Evolutionary conservation across 2,888 invertebrate genomes (phyloP), one percentile per base, ranked within the genome.

Genomic region (Podabrus alpinus): DNA sequence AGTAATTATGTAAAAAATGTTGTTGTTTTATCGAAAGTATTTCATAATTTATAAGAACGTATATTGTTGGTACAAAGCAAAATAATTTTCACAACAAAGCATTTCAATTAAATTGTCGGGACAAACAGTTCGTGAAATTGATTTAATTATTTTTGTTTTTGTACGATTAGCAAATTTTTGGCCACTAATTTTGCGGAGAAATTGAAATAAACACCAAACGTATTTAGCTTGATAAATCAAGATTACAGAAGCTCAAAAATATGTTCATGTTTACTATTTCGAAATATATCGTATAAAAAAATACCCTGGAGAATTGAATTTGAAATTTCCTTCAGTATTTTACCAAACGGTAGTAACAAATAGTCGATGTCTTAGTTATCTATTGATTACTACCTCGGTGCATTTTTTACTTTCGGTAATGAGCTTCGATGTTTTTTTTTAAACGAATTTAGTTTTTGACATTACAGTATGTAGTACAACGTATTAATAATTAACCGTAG

Each of bases 281-380:
- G 77, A 78, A 78, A 78, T 76, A 74, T 77, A 77, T 75, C 77
- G 79, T 79, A 78, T 80, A 78, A 79, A 79, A 77, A 77, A 77
- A 80, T 80, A 78, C 79, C 79, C 78, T 76, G 74, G 79, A 80
- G 77, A 77, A 76, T 71, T 45, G 73, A 72, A 64, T 69, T 78
- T 76, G 79, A 78, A 79, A 79, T 80, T 78, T 80, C 77, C 78
- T 76, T 74, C 68, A 68, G 77, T 75, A 71, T 78, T 80, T 77
- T 78, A 80, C 79, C 80, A 80, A 79, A 79, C 78, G 78, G 76
- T 76, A 78, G 78, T 83, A 80, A 83, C 82, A 83, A 83, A 83
- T 83, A 80, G 80, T 79, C 79, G 81, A 79, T 80, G 81, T 81
- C 81, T 80, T 80, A 76, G 67, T 80, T 81, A 81, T 81, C 79